A percentile compares a stretch with the other conserved stretches of the same genome.
Evolutionary conservation across 2,888 invertebrate genomes (phyloP).

Genomic region (Tipula lateralis): DNA sequence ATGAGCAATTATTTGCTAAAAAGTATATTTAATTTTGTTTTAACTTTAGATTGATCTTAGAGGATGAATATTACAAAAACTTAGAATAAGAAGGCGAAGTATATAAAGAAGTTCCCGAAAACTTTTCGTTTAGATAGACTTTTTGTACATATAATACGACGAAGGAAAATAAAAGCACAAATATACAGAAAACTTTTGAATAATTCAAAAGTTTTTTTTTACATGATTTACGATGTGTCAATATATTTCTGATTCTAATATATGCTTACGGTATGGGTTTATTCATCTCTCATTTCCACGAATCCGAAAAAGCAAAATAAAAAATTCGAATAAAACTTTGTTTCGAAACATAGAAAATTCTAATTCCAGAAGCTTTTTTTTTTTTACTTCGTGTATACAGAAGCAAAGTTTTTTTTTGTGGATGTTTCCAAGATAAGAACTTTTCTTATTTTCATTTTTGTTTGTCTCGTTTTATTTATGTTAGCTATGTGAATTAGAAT

Average conservation of each 20-base stretch:
- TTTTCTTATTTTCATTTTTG: background rate
- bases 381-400: background rate
- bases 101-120: background rate
- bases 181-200: background rate
- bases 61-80: background rate
- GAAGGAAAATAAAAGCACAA: background rate
- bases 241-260: conserved; percentile 19
- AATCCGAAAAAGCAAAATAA: no score
- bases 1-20: background rate
- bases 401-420: background rate
- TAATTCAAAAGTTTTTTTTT: conserved; percentile 19
- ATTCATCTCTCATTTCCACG: background rate
- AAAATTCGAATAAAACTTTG: background rate
- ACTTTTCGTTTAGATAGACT: background rate
- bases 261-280: background rate
- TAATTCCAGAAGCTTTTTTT: background rate
- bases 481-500: background rate
- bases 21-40: background rate
- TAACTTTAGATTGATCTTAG: background rate
- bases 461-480: conserved; percentile 2
- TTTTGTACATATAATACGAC: background rate
- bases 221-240: conserved; percentile 24
- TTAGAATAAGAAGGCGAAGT: background rate
- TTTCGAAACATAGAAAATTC: background rate
- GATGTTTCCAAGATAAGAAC: background rate